Evolutionary conservation across 2,888 invertebrate genomes (phyloP).

Genomic region (Apotomis betuletana): DNA sequence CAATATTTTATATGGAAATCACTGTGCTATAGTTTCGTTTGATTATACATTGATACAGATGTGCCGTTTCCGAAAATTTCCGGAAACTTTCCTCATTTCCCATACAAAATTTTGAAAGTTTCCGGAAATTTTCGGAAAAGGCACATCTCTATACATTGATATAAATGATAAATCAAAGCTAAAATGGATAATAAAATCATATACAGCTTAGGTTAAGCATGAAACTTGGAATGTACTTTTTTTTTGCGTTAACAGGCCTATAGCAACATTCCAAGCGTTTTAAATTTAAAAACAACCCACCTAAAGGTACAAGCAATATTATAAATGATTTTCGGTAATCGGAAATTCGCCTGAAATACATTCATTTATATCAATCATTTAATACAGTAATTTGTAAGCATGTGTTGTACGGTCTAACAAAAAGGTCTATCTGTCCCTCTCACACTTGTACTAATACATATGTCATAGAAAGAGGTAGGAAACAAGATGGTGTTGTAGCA

Average conservation of each 20-base stretch:
- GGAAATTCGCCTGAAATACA: background rate
- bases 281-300: slow-evolving; percentile 31
- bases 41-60: slow-evolving; percentile 21
- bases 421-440: background rate
- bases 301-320: slow-evolving; percentile 40
- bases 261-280: slow-evolving; percentile 28
- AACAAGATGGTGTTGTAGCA: background rate
- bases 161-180: slow-evolving; percentile 17
- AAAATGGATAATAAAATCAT: slow-evolving; percentile 18
- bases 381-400: slow-evolving; percentile 19
- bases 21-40: slow-evolving; percentile 21
- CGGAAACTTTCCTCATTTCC: no score
- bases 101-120: no score
- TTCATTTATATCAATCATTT: slow-evolving; percentile 21
- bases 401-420: slow-evolving; percentile 7
- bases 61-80: no score
- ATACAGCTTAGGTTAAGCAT: slow-evolving; percentile 15
- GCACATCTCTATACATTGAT: slow-evolving; percentile 27
- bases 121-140: no score
- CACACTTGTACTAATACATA: background rate
- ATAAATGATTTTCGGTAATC: slow-evolving; percentile 14
- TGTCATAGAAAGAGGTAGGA: background rate
- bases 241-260: slow-evolving; percentile 11
- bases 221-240: slow-evolving; percentile 17
- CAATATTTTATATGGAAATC: slow-evolving; percentile 6